Evolutionary conservation across 2,888 invertebrate genomes (phyloP).

Genomic region (Dynastes hyllus): DNA sequence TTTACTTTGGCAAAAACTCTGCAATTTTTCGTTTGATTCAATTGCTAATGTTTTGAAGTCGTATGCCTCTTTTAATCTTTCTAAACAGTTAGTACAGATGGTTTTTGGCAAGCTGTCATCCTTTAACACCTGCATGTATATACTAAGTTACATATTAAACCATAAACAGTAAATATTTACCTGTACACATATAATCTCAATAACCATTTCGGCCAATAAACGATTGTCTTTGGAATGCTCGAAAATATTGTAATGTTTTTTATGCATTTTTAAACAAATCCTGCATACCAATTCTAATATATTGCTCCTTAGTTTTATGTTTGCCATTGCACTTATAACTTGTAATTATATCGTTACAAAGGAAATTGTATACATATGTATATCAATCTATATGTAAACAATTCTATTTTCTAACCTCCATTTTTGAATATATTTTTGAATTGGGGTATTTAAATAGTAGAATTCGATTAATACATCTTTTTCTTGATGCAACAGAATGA

Average conservation of each 20-base stretch:
- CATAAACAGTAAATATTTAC: neutral
- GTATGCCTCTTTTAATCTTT: neutral
- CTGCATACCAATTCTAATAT: constrained; percentile 10
- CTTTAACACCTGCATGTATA: constrained; percentile 1
- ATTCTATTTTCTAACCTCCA: too few species aligned
- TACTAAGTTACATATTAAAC: neutral
- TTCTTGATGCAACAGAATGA: too few species aligned
- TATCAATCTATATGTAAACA: too few species aligned
- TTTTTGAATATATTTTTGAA: too few species aligned
- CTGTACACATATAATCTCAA: neutral
- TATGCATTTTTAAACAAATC: constrained; percentile 3
- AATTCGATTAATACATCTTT: too few species aligned
- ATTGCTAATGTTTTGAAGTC: neutral
- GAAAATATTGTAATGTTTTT: constrained; percentile 6
- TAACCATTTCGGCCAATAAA: constrained; percentile 3
- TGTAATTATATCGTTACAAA: too few species aligned
- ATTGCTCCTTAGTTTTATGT: neutral
- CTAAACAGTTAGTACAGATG: constrained; percentile 17
- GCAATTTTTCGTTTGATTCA: neutral
- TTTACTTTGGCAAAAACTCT: neutral
- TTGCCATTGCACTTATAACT: neutral
- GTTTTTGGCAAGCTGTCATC: constrained; percentile 2
- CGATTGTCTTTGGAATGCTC: neutral
- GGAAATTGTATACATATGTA: too few species aligned
- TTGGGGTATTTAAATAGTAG: too few species aligned